A percentile compares a stretch with the other conserved stretches of the same genome.
Conservation (phyloP, 2,888 invertebrate species). For the Drosophila tripunctata region DNA sequence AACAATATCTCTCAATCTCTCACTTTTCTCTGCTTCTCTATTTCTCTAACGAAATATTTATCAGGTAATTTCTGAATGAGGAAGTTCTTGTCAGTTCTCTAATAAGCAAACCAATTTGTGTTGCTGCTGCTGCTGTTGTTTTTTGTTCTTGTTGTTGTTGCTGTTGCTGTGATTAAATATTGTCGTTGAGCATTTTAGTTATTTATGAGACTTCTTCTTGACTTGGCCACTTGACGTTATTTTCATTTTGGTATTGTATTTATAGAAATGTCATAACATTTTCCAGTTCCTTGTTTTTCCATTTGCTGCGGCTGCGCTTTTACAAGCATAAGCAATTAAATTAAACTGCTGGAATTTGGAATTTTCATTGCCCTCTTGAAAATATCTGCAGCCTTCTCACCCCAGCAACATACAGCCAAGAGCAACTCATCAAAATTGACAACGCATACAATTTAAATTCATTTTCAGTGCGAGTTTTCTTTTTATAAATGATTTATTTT, state of each 20-base stretch:
- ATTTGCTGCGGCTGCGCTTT: conserved; percentile 24
- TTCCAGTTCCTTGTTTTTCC: conserved; percentile 29
- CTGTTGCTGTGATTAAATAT: conserved; percentile 55
- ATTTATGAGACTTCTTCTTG: conserved; percentile 41
- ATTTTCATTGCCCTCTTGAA: conserved; percentile 5
- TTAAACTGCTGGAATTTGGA: conserved; percentile 66
- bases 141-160: neutral
- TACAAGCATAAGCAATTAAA: conserved; percentile 68
- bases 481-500: conserved; percentile 69
- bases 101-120: conserved; percentile 34
- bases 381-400: neutral
- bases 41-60: conserved; percentile 32
- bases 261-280: conserved; percentile 73
- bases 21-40: neutral
- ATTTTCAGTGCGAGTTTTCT: conserved; percentile 56
- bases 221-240: conserved; percentile 46
- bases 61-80: conserved; percentile 64
- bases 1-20: conserved; percentile 27
- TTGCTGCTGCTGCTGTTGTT: conserved; percentile 3
- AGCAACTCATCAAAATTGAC: conserved; percentile 65
- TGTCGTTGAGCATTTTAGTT: conserved; percentile 45
- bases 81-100: conserved; percentile 45
- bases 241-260: conserved; percentile 36
- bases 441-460: conserved; percentile 67
- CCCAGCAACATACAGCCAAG: neutral